Evolutionary conservation across 2,797 vertebrate species (phyloP).

Genomic region (Galagoides demidoff): DNA sequence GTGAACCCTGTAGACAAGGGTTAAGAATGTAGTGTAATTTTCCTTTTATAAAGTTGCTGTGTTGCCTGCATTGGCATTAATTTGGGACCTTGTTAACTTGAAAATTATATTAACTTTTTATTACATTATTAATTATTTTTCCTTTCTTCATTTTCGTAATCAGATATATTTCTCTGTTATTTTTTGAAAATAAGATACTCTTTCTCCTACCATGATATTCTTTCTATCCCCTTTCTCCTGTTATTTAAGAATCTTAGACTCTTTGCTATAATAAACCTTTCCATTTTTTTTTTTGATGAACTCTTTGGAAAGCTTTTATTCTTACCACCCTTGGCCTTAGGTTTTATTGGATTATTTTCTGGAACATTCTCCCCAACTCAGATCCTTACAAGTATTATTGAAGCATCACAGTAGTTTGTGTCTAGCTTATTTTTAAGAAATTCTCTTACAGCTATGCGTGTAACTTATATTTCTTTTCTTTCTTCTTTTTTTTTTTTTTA

Average conservation of each 20-base stretch:
- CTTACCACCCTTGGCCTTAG: neutral
- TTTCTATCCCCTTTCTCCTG: neutral
- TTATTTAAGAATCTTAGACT: neutral
- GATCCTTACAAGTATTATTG: neutral
- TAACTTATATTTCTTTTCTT: conserved; percentile 3
- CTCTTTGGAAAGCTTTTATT: neutral
- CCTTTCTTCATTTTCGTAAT: neutral
- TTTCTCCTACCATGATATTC: neutral
- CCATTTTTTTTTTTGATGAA: neutral
- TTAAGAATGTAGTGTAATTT: neutral
- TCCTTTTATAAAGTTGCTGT: neutral
- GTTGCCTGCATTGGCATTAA: neutral
- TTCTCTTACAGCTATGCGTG: neutral
- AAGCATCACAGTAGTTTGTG: neutral
- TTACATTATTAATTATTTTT: neutral
- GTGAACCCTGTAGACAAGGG: neutral
- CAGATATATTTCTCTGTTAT: neutral
- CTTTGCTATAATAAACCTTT: neutral
- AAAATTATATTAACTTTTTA: neutral
- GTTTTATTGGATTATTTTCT: neutral
- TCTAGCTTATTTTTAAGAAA: neutral
- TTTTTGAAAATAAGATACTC: neutral
- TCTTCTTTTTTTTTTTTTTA: no score
- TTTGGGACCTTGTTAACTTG: neutral
- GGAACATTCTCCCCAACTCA: neutral